Conservation (phyloP, 2,888 invertebrate species). For the Chesias legatella region DNA sequence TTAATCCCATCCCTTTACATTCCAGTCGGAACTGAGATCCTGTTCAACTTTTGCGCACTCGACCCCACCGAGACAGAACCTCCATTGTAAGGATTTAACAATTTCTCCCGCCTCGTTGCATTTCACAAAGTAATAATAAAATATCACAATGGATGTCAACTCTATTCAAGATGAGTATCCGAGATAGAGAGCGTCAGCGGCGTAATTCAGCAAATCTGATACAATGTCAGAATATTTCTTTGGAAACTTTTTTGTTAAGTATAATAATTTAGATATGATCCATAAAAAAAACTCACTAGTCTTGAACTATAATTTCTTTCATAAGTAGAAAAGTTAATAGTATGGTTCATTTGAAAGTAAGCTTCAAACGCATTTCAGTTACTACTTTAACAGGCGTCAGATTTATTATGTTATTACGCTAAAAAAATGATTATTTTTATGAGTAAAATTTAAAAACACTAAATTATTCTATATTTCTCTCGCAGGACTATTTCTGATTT, state of each 20-base stretch:
- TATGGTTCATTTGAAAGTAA: too few species aligned
- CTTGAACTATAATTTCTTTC: too few species aligned
- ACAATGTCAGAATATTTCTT: constrained; percentile 57
- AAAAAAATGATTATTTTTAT: too few species aligned
- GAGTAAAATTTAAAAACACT: too few species aligned
- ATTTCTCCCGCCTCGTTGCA: constrained; percentile 74
- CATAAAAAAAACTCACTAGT: too few species aligned
- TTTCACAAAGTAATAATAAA: constrained; percentile 75
- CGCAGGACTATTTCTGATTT: constrained; percentile 1
- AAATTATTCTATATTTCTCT: too few species aligned
- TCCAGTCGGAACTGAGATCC: constrained; percentile 59
- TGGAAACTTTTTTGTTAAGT: constrained; percentile 33
- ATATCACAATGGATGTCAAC: constrained; percentile 77
- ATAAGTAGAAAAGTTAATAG: too few species aligned
- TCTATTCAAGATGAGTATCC: constrained; percentile 74
- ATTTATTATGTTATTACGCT: too few species aligned
- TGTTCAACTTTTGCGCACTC: constrained; percentile 72
- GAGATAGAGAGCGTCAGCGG: constrained; percentile 67
- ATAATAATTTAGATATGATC: too few species aligned
- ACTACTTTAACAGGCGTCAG: too few species aligned
- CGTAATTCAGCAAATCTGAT: constrained; percentile 68
- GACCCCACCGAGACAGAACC: constrained; percentile 69
- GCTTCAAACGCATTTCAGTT: too few species aligned
- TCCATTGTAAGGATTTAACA: constrained; percentile 75
- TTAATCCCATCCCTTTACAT: constrained; percentile 59